These are phyloP conservation scores for Chloropsis hardwickii DNA, from an alignment of 2,113 vertebrate genomes.

Conservation along the genomic window DNA sequence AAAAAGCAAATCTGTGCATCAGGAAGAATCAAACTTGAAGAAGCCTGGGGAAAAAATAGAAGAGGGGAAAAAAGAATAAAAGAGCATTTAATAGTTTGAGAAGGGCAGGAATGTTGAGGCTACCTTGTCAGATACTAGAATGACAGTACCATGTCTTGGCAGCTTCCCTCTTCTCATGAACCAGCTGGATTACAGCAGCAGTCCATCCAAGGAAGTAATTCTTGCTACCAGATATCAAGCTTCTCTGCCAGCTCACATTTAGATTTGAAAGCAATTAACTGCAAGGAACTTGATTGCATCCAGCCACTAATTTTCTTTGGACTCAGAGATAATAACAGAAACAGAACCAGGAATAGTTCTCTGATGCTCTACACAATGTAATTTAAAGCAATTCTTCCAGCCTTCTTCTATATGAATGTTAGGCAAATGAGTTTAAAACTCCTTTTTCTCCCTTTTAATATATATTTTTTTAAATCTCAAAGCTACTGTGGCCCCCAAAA, in stretches of 20 bases:
- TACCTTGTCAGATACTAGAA: not conserved
- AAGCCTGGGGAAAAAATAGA: not conserved
- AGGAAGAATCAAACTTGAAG: not conserved
- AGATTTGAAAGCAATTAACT: conserved; percentile 34
- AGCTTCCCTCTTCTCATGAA: not conserved
- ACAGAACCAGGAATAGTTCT: not conserved
- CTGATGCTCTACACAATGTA: not conserved
- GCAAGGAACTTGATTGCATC: conserved; percentile 32
- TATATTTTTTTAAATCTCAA: not conserved
- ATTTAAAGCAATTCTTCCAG: conserved; percentile 2
- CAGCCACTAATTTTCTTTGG: conserved; percentile 35
- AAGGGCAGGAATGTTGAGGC: not conserved
- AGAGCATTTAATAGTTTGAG: not conserved
- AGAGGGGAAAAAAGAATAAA: fast-evolving
- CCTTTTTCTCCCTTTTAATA: not conserved
- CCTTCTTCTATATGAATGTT: not conserved
- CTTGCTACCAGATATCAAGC: not conserved
- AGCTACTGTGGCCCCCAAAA: not conserved
- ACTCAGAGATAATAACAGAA: not conserved
- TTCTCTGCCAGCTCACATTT: conserved; percentile 31
- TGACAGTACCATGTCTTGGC: not conserved
- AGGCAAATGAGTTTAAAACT: not conserved
- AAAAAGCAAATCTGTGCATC: not conserved
- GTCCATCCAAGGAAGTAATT: not conserved
- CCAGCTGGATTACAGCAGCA: not conserved